Conservation (phyloP, 2,113 vertebrate species). For the Cyanoderma ruficeps region DNA sequence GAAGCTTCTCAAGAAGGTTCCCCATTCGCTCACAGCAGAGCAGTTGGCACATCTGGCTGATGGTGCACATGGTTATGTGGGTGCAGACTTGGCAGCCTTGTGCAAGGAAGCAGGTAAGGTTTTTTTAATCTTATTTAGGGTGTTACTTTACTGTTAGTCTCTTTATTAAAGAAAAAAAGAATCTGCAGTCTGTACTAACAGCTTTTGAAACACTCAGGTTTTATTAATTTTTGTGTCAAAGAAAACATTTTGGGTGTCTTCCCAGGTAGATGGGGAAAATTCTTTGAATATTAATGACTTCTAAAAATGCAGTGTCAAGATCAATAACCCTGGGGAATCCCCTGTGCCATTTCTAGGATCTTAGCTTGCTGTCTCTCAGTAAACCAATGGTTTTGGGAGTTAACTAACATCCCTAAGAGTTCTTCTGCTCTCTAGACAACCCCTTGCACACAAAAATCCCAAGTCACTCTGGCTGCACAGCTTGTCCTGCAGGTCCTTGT, state of each 20-base stretch:
- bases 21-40: slow-evolving; percentile 71
- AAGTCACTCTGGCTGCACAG: neutral
- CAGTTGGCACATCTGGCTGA: slow-evolving; percentile 84
- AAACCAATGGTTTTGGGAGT: neutral
- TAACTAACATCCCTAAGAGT: neutral
- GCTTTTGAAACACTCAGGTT: neutral
- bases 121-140: neutral
- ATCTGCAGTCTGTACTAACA: neutral
- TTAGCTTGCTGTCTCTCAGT: neutral
- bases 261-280: neutral
- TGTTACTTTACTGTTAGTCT: neutral
- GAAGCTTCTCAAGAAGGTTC: slow-evolving; percentile 81
- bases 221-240: neutral
- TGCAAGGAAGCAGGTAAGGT: slow-evolving; percentile 93
- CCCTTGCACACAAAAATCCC: neutral
- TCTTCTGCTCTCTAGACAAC: neutral
- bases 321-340: neutral
- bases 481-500: neutral
- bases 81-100: slow-evolving; percentile 90
- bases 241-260: neutral
- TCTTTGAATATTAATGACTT: neutral
- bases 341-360: neutral
- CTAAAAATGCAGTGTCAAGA: neutral
- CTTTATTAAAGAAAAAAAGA: neutral
- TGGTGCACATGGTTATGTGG: slow-evolving; percentile 89